A percentile compares a stretch with the other conserved stretches of the same genome.
Conservation (phyloP, 2,113 vertebrate genomes). For the Prunella fulvescens region DNA sequence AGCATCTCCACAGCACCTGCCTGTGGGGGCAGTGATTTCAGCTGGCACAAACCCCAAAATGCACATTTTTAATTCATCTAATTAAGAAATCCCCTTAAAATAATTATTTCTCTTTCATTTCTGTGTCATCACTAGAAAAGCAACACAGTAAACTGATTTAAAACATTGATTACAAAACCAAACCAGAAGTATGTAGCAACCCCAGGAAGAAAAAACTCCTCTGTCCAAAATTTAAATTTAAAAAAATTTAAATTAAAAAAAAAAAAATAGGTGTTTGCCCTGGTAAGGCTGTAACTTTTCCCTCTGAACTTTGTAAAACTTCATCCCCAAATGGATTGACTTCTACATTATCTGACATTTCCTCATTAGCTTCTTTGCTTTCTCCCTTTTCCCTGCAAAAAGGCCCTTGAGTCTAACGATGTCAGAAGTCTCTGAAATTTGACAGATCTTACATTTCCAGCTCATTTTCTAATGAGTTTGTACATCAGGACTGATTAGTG, state of each 20-base stretch:
- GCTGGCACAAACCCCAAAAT: background rate
- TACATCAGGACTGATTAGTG: constrained; percentile 70
- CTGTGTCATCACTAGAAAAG: background rate
- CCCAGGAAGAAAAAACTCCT: background rate
- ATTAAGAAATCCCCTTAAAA: background rate
- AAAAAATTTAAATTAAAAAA: background rate
- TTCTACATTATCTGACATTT: constrained; percentile 55
- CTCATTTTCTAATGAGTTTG: constrained; percentile 72
- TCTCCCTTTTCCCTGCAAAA: constrained; percentile 17
- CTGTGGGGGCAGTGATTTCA: background rate
- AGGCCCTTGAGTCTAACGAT: constrained; percentile 25
- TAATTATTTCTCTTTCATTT: background rate
- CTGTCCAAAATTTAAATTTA: background rate
- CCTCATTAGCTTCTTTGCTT: constrained; percentile 59
- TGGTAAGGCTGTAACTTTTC: background rate
- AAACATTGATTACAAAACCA: accelerated
- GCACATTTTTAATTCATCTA: background rate
- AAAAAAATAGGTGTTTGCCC: background rate
- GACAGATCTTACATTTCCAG: constrained; percentile 68
- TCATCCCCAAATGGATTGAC: background rate
- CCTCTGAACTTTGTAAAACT: constrained; percentile 32
- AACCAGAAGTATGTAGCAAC: background rate
- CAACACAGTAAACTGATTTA: background rate
- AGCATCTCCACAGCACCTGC: background rate
- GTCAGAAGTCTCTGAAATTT: constrained; percentile 60